Conservation (phyloP, 1,140 invertebrate genomes). For the Bombus balteatus region DNA sequence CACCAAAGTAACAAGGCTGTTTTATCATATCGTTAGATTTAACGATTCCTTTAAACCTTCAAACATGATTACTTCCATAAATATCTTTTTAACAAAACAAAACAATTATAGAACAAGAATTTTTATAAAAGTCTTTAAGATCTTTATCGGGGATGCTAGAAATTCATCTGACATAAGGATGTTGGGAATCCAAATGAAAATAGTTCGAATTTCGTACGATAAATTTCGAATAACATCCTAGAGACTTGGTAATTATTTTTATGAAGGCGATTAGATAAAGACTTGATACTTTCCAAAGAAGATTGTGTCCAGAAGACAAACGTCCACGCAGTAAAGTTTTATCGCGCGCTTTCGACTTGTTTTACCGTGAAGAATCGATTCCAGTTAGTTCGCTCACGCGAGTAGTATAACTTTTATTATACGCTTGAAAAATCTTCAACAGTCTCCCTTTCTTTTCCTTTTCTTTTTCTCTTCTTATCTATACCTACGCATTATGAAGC, state of each 20-base stretch:
- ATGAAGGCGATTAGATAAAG: background rate
- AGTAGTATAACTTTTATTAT: background rate
- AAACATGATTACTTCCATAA: background rate
- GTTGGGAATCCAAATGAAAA: too few relatives aligned
- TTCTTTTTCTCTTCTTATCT: background rate
- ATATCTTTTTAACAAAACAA: background rate
- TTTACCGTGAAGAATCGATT: background rate
- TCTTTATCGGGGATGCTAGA: background rate
- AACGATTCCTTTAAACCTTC: background rate
- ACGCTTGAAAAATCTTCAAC: background rate
- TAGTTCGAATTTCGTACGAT: background rate
- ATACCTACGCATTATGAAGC: background rate
- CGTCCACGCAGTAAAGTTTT: background rate
- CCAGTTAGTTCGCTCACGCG: background rate
- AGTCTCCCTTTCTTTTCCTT: too few relatives aligned
- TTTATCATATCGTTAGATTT: background rate
- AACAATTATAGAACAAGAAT: background rate
- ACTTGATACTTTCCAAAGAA: background rate
- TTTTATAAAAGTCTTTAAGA: background rate
- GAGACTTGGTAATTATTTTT: background rate
- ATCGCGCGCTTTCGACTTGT: background rate
- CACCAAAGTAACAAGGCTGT: background rate
- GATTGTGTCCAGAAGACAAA: background rate
- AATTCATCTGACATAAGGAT: background rate
- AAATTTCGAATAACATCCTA: background rate